Evolutionary conservation across 1,140 invertebrate species (phyloP).

Genomic region (Antheraea pernyi): DNA sequence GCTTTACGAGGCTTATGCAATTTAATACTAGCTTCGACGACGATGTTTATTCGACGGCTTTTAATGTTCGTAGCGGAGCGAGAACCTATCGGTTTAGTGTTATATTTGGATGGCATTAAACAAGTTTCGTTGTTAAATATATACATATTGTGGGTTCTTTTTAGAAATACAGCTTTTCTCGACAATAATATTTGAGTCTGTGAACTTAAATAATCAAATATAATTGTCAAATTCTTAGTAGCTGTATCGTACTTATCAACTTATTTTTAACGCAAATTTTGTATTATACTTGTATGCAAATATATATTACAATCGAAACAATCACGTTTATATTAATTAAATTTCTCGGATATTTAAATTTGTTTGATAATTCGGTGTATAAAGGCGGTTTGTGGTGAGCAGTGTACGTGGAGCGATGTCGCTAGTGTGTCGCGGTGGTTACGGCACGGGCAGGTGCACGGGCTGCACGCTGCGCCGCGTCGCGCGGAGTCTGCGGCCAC

Average conservation of each 20-base stretch:
- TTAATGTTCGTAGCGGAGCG: not conserved
- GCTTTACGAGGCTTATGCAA: conserved; percentile 13
- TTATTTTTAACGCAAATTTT: too few relatives aligned
- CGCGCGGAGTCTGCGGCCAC: conserved; percentile 46
- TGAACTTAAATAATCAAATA: too few relatives aligned
- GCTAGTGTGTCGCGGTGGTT: conserved; percentile 62
- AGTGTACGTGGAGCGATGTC: conserved; percentile 35
- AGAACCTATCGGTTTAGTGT: not conserved
- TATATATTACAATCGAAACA: too few relatives aligned
- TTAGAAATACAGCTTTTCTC: too few relatives aligned
- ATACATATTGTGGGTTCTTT: too few relatives aligned
- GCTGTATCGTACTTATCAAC: too few relatives aligned
- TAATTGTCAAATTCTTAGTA: too few relatives aligned
- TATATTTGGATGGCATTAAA: not conserved
- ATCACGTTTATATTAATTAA: too few relatives aligned
- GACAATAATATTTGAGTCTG: too few relatives aligned
- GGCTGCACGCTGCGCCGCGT: conserved; percentile 60
- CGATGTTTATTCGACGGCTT: conserved; percentile 9
- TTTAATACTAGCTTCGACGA: conserved; percentile 3
- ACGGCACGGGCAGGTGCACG: conserved; percentile 60
- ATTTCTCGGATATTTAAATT: too few relatives aligned
- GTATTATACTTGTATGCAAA: too few relatives aligned
- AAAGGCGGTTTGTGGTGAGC: conserved; percentile 15
- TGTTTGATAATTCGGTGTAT: too few relatives aligned
- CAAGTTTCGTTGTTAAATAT: not conserved